A percentile compares a stretch with the other conserved stretches of the same genome.
Conservation (phyloP, 2,113 vertebrate genomes). For the Nycticorax nycticorax region DNA sequence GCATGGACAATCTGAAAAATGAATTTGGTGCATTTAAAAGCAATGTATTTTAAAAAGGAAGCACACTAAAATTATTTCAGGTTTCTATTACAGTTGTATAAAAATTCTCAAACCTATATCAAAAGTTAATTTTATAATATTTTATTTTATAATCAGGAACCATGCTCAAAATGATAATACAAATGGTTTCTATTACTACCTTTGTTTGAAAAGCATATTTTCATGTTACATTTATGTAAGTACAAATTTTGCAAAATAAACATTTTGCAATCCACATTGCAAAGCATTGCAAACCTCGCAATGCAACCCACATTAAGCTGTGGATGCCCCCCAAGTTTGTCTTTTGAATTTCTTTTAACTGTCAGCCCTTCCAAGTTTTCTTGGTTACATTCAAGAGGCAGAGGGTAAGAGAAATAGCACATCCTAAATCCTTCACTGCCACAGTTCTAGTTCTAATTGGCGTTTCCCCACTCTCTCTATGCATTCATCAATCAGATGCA, state of each 20-base stretch:
- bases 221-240: not conserved
- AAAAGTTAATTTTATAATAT: not conserved
- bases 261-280: not conserved
- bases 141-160: not conserved
- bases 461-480: conserved; percentile 11
- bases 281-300: not conserved
- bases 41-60: not conserved
- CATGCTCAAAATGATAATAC: not conserved
- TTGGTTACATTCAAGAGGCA: not conserved
- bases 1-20: not conserved
- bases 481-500: conserved; percentile 62
- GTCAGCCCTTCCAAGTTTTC: not conserved
- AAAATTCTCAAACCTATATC: not conserved
- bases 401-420: not conserved
- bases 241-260: conserved; percentile 8
- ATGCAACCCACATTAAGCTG: not conserved
- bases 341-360: conserved; percentile 3
- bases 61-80: not conserved
- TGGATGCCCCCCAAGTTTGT: not conserved
- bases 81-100: not conserved
- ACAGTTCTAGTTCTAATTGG: conserved; percentile 6
- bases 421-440: not conserved
- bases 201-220: not conserved
- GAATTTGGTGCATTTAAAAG: not conserved
- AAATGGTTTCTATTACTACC: not conserved